Conservation (phyloP, 2,797 vertebrate genomes). For the Leuciscus waleckii region DNA sequence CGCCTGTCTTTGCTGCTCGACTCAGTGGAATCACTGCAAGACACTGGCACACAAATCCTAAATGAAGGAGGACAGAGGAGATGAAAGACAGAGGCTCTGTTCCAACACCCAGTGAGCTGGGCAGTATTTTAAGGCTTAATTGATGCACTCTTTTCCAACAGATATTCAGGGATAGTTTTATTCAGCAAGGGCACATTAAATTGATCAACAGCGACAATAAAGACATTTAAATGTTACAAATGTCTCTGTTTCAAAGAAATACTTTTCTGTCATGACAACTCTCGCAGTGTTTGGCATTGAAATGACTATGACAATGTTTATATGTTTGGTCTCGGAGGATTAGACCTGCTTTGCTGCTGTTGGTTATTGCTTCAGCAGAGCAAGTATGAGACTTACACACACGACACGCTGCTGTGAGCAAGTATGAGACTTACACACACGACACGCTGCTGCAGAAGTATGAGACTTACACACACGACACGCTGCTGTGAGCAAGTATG, state of each 20-base stretch:
- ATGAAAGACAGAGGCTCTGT: background rate
- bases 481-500: too few relatives aligned
- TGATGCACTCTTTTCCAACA: background rate
- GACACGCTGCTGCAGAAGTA: too few relatives aligned
- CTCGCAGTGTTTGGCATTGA: background rate
- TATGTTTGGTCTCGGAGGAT: background rate
- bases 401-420: too few relatives aligned
- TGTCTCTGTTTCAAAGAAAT: background rate
- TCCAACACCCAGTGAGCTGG: background rate
- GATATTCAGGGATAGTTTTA: background rate
- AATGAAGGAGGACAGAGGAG: conserved; percentile 46
- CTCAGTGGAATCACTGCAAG: conserved; percentile 4
- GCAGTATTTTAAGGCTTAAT: background rate
- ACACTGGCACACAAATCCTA: conserved; percentile 14
- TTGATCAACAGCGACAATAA: background rate
- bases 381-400: too few relatives aligned
- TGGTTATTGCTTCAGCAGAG: background rate
- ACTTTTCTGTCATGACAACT: background rate
- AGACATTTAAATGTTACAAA: background rate
- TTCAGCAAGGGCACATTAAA: background rate
- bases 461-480: too few relatives aligned
- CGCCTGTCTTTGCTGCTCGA: conserved; percentile 10
- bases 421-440: too few relatives aligned
- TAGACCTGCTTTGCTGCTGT: background rate
- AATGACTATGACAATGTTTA: background rate